phyloP scores from a whole-genome alignment of 2,113 vertebrate species.

The Limnothrissa miodon region DNA sequence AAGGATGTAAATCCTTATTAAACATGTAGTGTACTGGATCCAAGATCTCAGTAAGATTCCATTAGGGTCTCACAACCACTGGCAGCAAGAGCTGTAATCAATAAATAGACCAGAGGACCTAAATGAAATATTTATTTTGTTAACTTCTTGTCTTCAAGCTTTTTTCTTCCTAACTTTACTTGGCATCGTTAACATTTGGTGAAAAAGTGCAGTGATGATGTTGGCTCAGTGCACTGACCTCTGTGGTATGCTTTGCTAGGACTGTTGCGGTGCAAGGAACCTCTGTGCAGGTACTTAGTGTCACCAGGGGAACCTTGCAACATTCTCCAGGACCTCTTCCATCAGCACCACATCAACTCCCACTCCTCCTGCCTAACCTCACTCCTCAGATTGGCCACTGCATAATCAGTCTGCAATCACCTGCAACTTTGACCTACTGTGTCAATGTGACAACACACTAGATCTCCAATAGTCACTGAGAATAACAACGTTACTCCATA shows the following conservation, averaged over 20 bases:
- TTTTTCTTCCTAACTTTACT: not conserved
- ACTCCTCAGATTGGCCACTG: constrained; percentile 47
- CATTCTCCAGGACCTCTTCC: constrained; percentile 42
- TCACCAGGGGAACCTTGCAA: constrained; percentile 55
- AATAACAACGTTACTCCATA: constrained; percentile 58
- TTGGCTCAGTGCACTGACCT: constrained; percentile 34
- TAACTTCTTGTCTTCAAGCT: not conserved
- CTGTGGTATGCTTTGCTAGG: constrained; percentile 56
- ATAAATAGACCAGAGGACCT: not conserved
- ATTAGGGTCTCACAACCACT: not conserved
- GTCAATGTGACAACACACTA: constrained; percentile 57
- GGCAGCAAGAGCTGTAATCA: not conserved
- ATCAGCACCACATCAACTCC: not conserved
- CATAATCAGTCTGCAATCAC: no score
- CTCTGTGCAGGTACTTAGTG: constrained; percentile 49
- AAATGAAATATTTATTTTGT: not conserved
- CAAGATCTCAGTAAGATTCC: not conserved
- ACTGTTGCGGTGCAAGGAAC: constrained; percentile 51
- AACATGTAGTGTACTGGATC: not conserved
- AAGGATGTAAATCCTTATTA: not conserved
- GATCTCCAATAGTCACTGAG: constrained; percentile 59
- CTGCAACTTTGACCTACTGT: constrained; percentile 66
- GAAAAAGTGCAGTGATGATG: not conserved
- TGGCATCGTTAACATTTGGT: not conserved
- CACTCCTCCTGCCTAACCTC: constrained; percentile 39